A percentile compares a stretch with the other conserved stretches of the same genome.
These are phyloP conservation scores for Tretioscincus oriximinensis DNA, from an alignment of 2,113 vertebrate genomes.

Conservation along the genomic window DNA sequence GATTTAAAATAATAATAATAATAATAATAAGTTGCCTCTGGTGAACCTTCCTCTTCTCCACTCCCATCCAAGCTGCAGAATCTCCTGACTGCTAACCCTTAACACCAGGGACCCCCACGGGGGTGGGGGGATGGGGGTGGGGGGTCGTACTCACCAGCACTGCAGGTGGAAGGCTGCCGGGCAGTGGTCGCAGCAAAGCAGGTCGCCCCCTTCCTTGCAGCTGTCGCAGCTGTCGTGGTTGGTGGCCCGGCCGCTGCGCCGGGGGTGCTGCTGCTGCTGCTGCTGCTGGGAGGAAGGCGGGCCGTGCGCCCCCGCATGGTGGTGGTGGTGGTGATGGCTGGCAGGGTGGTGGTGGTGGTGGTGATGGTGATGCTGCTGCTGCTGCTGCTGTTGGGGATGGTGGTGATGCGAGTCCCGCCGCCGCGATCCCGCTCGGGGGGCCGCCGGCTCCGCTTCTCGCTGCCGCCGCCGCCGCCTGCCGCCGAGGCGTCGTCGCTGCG, in stretches of 20 bases:
- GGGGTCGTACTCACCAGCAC: slow-evolving; percentile 83
- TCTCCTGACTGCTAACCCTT: too few species aligned
- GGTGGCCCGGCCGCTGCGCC: slow-evolving; percentile 90
- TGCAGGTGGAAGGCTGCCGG: slow-evolving; percentile 95
- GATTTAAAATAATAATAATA: background rate
- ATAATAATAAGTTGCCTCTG: slow-evolving; percentile 19
- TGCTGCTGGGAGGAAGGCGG: slow-evolving; percentile 73
- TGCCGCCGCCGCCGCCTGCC: slow-evolving; percentile 73
- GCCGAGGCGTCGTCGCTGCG: slow-evolving; percentile 74
- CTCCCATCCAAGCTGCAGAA: too few species aligned
- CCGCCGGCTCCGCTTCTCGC: slow-evolving; percentile 80
- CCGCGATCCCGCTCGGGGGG: background rate
- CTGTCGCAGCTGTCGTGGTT: slow-evolving; percentile 98
- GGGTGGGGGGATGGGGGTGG: background rate
- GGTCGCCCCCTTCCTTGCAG: slow-evolving; percentile 92
- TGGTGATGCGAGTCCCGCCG: background rate
- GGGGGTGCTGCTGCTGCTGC: slow-evolving; percentile 15
- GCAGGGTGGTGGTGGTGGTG: background rate
- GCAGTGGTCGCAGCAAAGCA: slow-evolving; percentile 94
- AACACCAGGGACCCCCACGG: background rate
- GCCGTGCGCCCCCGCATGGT: background rate
- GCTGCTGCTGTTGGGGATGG: background rate
- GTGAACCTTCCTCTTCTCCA: background rate
- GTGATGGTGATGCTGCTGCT: too few species aligned
- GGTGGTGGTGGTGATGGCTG: background rate